Evolutionary conservation across 2,888 invertebrate species (phyloP), one percentile per base, ranked within the genome.

Genomic region (Cheilosia pagana): DNA sequence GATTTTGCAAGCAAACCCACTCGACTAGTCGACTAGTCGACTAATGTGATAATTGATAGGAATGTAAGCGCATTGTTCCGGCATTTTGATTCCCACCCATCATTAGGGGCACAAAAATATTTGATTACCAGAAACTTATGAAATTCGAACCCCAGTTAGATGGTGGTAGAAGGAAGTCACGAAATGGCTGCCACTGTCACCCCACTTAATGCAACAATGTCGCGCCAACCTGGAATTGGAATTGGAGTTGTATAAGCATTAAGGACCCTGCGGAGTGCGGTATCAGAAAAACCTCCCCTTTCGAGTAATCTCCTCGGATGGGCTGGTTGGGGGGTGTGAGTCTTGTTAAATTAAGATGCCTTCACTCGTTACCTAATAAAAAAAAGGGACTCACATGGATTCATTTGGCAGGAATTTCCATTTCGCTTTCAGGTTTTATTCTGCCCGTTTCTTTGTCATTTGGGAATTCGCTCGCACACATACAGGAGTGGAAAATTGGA

Each of bases 61-160:
- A 77, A 70, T 82, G 72, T 43, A 31, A 68, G 83, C 63, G 72
- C 78, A 78, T 63, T 79, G 77, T 78, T 78, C 82, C 82, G 78
- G 60, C 43, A 55, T 28, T 55, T 25, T 68, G 79, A 41, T 70
- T 35, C 35, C 35, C 35, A 35, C 35, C 35, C 48, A 39, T n/a
- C 48, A n/a, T 12, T 14, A 31, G 23, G 63, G 48, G 28, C 39
- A 52, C 59, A 63, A 43, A 50, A 72, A 78, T 78, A 83, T 74
- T 79, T 67, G 68, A 79, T 79, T 74, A 74, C 79, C 74, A 19
- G 65, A 82, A 43, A 79, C 67, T 50, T 72, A 72, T 78, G 82
- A 82, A 77, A 82, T 62, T 48, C 8, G 78, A 79, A 41, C 12
- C 52, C 31, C n/a, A 12, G 35, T 35, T 35, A n/a, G n/a, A n/a